Conservation (phyloP, 2,113 vertebrate genomes). For the Coptodon rendalli region DNA sequence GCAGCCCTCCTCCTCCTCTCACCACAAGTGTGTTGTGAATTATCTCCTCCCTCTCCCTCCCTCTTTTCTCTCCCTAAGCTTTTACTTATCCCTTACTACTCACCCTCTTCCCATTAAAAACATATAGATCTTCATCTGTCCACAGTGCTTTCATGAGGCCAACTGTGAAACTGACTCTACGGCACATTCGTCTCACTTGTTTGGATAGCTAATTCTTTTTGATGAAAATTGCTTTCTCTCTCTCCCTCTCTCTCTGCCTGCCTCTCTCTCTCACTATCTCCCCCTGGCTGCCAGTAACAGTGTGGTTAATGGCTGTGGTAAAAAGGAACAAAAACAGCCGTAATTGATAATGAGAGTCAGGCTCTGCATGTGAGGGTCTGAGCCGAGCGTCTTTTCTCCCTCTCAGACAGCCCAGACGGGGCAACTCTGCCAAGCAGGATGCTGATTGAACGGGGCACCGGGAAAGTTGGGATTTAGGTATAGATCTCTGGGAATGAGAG, state of each 20-base stretch:
- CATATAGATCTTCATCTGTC: slow-evolving; percentile 59
- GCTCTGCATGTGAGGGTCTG: slow-evolving; percentile 45
- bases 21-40: slow-evolving; percentile 71
- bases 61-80: slow-evolving; percentile 22
- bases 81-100: slow-evolving; percentile 42
- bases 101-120: slow-evolving; percentile 59
- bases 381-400: slow-evolving; percentile 3
- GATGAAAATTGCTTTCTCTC: slow-evolving; percentile 58
- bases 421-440: slow-evolving; percentile 24
- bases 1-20: slow-evolving; percentile 22
- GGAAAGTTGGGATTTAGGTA: slow-evolving; percentile 9
- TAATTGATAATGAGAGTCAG: slow-evolving; percentile 79
- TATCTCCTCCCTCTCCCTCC: slow-evolving; percentile 19
- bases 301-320: slow-evolving; percentile 68
- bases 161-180: slow-evolving; percentile 3
- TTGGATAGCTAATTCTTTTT: slow-evolving; percentile 66
- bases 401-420: slow-evolving; percentile 26
- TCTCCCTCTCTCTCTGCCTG: background rate
- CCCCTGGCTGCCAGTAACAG: slow-evolving; percentile 47
- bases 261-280: slow-evolving; percentile 5
- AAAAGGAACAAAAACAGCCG: slow-evolving; percentile 73
- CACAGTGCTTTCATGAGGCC: slow-evolving; percentile 30
- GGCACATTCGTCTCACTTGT: slow-evolving; percentile 54
- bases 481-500: slow-evolving; percentile 5
- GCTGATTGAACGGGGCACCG: slow-evolving; percentile 3